A percentile compares a stretch with the other conserved stretches of the same genome.
Conservation (phyloP, 2,888 invertebrate genomes). For the Euplexia lucipara region DNA sequence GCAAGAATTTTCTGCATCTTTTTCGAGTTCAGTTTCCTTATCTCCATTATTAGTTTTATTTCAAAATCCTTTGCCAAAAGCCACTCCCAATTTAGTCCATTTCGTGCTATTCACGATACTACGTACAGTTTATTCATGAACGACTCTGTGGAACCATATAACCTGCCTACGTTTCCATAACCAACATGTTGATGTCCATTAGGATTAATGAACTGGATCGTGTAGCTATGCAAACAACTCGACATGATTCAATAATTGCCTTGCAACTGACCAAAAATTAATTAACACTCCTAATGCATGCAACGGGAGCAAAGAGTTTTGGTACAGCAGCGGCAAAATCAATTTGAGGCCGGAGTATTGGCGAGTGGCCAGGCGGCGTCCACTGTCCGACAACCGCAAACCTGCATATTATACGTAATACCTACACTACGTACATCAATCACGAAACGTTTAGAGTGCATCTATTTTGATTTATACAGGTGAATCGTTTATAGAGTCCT, state of each 20-base stretch:
- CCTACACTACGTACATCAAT: slow-evolving; percentile 69
- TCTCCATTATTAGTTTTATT: slow-evolving; percentile 28
- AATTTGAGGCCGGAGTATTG: slow-evolving; percentile 87
- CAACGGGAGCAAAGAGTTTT: slow-evolving; percentile 81
- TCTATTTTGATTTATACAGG: slow-evolving; percentile 69
- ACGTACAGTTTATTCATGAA: slow-evolving; percentile 16
- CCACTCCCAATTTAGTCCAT: slow-evolving; percentile 15
- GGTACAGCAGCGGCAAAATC: slow-evolving; percentile 83
- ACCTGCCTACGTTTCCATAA: not conserved
- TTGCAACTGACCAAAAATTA: slow-evolving; percentile 71
- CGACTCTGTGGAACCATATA: not conserved
- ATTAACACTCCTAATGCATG: slow-evolving; percentile 82
- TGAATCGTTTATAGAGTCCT: slow-evolving; percentile 63
- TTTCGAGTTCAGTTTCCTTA: slow-evolving; percentile 13
- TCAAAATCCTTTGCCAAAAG: slow-evolving; percentile 47
- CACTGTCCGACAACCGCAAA: slow-evolving; percentile 75
- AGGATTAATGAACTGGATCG: slow-evolving; percentile 1
- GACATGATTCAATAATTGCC: slow-evolving; percentile 41
- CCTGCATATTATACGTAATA: slow-evolving; percentile 76
- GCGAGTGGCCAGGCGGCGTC: slow-evolving; percentile 79
- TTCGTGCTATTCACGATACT: slow-evolving; percentile 13
- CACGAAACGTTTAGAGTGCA: slow-evolving; percentile 69
- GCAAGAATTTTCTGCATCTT: slow-evolving; percentile 15
- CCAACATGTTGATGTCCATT: slow-evolving; percentile 1
- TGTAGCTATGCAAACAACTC: slow-evolving; percentile 29